Conservation (phyloP, 2,113 vertebrate species). For the Tricholaema leucomelas region DNA sequence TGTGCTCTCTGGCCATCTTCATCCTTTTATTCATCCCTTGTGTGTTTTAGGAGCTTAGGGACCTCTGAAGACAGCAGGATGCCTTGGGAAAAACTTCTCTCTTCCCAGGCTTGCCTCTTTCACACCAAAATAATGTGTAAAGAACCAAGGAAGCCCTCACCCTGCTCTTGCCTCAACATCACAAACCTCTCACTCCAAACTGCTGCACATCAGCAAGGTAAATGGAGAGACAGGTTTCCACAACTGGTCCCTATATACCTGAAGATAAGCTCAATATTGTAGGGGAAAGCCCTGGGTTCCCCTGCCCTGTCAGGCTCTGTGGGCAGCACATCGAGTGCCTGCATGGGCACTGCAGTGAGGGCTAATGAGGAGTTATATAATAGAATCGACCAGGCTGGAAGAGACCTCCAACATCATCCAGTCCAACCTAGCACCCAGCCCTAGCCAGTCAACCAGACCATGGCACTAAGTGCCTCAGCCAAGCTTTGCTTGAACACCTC, state of each 20-base stretch:
- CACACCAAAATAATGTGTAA: background rate
- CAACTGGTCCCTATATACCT: background rate
- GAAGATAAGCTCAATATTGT: background rate
- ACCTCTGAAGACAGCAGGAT: background rate
- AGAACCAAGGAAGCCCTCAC: background rate
- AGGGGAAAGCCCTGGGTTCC: background rate
- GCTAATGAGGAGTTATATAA: fast-evolving
- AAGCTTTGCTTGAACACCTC: too few species aligned
- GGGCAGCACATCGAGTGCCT: background rate
- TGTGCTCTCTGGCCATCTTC: background rate
- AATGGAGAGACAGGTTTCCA: background rate
- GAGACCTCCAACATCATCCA: too few species aligned
- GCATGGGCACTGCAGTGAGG: fast-evolving
- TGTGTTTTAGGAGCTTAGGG: background rate
- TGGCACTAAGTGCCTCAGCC: too few species aligned
- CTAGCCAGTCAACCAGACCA: too few species aligned
- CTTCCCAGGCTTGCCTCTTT: background rate
- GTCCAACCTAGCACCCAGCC: too few species aligned
- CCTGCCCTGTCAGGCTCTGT: background rate
- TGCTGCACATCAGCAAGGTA: background rate
- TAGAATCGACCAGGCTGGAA: too few species aligned
- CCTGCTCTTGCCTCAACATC: background rate
- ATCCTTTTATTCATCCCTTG: background rate
- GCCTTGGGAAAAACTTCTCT: background rate
- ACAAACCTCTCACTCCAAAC: background rate